Evolutionary conservation across 2,113 vertebrate genomes (phyloP).

Genomic region (Austrofundulus limnaeus): DNA sequence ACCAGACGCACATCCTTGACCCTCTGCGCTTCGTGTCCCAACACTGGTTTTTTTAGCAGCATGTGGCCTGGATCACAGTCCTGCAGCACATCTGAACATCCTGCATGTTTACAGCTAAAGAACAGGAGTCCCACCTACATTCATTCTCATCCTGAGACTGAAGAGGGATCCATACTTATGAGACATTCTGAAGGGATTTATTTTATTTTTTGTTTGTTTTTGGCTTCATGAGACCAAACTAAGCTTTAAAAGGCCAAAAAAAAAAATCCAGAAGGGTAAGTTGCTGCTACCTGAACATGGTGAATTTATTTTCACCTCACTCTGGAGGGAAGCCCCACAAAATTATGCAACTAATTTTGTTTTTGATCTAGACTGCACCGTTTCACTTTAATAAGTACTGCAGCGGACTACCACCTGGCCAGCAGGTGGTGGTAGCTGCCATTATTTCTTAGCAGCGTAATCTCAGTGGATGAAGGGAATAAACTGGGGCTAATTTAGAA

Average conservation of each 20-base stretch:
- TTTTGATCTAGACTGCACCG: constrained; percentile 47
- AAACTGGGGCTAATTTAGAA: constrained; percentile 38
- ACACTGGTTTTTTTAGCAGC: constrained; percentile 37
- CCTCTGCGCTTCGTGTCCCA: not conserved
- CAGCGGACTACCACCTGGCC: constrained; percentile 27
- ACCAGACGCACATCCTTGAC: constrained; percentile 43
- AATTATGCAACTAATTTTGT: constrained; percentile 22
- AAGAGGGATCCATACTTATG: not conserved
- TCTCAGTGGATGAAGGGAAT: constrained; percentile 19
- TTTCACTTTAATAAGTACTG: constrained; percentile 45
- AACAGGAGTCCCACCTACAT: not conserved
- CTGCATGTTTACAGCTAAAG: constrained; percentile 30
- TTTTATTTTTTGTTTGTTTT: too few species aligned
- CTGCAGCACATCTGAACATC: constrained; percentile 25
- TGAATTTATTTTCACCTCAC: not conserved
- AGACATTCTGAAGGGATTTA: too few species aligned
- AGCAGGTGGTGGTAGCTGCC: constrained; percentile 38
- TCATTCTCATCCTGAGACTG: not conserved
- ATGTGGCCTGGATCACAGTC: constrained; percentile 56
- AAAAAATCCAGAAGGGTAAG: constrained; percentile 4
- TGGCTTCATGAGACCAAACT: too few species aligned
- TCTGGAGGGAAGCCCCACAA: constrained; percentile 13
- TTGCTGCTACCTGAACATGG: constrained; percentile 11
- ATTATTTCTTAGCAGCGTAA: constrained; percentile 16
- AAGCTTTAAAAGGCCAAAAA: too few species aligned